Conservation (phyloP, 2,113 vertebrate species). For the Pavo muticus region DNA sequence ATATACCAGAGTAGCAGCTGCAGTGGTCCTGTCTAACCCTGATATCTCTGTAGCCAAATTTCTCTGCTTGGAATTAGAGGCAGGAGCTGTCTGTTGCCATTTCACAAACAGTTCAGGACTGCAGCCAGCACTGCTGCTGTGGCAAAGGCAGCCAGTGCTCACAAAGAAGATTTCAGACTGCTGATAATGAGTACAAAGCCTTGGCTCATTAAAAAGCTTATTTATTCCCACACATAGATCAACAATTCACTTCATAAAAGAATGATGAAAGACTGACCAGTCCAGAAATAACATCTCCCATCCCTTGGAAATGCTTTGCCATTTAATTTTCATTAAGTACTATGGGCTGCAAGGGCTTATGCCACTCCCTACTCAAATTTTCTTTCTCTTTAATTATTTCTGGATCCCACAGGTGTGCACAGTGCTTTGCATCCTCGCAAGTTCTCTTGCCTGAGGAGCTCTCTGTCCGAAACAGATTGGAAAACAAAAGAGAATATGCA, state of each 20-base stretch:
- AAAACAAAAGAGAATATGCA: conserved; percentile 17
- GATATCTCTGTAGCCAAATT: background rate
- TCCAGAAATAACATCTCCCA: conserved; percentile 57
- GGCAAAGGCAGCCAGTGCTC: conserved; percentile 35
- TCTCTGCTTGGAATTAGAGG: background rate
- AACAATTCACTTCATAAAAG: conserved; percentile 52
- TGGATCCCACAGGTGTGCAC: background rate
- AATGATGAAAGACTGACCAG: conserved; percentile 61
- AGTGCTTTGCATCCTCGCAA: background rate
- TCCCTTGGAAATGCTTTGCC: conserved; percentile 1
- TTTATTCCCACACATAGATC: conserved; percentile 36
- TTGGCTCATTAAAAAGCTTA: conserved; percentile 28
- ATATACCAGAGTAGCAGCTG: background rate
- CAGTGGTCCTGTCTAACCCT: background rate
- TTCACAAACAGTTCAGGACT: conserved; percentile 5
- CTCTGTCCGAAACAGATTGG: background rate
- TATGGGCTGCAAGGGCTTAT: conserved; percentile 16
- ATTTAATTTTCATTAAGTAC: conserved; percentile 16
- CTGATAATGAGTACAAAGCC: conserved; percentile 60
- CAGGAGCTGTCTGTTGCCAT: background rate
- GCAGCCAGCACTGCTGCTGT: background rate
- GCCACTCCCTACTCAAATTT: conserved; percentile 54
- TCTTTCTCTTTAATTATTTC: conserved; percentile 54
- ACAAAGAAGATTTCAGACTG: conserved; percentile 58
- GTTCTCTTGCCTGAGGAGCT: background rate